Evolutionary conservation across 2,888 invertebrate species (phyloP).

Genomic region (Apamea sordens): DNA sequence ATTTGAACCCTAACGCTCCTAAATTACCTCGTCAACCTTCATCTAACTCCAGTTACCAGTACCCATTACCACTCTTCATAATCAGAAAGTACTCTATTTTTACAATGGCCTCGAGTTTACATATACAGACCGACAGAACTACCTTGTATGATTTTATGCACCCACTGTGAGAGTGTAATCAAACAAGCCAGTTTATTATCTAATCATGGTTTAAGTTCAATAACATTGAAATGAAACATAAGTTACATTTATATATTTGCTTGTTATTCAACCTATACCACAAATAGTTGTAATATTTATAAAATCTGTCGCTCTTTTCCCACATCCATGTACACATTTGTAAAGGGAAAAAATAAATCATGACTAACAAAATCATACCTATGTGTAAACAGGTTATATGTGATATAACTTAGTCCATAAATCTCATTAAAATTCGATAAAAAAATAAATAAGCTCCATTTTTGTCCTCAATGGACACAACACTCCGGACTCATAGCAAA

Average conservation of each 20-base stretch:
- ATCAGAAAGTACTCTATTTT: constrained; percentile 1
- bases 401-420: constrained; percentile 52
- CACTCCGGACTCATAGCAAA: constrained; percentile 29
- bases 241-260: neutral
- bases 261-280: constrained; percentile 11
- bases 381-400: constrained; percentile 24
- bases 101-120: constrained; percentile 18
- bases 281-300: constrained; percentile 28
- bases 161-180: constrained; percentile 1
- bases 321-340: constrained; percentile 2
- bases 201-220: constrained; percentile 20
- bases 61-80: neutral
- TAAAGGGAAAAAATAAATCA: constrained; percentile 5
- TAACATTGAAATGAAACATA: constrained; percentile 6
- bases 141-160: constrained; percentile 13
- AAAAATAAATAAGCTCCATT: constrained; percentile 62
- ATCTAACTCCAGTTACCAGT: constrained; percentile 9
- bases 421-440: constrained; percentile 55
- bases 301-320: neutral
- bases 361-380: constrained; percentile 35
- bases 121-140: constrained; percentile 17
- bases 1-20: neutral
- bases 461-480: constrained; percentile 48
- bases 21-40: neutral
- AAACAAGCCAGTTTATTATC: constrained; percentile 15